These are phyloP conservation scores for Mactra quadrangularis DNA, from an alignment of 1,140 invertebrate genomes.

Conservation along the genomic window DNA sequence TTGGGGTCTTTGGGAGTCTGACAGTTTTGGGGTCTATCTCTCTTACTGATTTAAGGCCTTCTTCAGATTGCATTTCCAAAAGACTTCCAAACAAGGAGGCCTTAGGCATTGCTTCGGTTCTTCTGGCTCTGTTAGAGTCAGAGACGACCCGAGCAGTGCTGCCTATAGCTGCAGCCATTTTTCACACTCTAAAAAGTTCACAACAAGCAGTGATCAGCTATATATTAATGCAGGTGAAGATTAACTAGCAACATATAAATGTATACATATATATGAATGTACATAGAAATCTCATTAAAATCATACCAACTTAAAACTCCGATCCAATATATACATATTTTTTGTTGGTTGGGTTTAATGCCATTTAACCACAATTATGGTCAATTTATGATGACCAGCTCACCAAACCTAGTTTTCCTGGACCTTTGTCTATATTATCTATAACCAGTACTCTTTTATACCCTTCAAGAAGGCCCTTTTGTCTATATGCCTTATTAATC, in stretches of 20 bases:
- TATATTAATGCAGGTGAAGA: no score
- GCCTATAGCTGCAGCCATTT: constrained; percentile 55
- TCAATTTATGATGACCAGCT: no score
- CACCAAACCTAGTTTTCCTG: no score
- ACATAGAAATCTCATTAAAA: neutral
- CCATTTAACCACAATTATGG: no score
- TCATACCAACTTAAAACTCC: neutral
- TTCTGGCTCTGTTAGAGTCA: constrained; percentile 22
- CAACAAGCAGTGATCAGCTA: constrained; percentile 16
- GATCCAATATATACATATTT: no score
- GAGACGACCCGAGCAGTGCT: neutral
- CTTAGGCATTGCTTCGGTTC: constrained; percentile 71
- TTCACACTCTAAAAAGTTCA: constrained; percentile 28
- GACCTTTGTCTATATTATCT: no score
- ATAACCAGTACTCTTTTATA: no score
- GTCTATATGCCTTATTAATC: no score
- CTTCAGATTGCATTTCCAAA: constrained; percentile 65
- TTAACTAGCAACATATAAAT: no score
- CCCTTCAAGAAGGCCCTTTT: no score
- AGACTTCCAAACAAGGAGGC: constrained; percentile 72
- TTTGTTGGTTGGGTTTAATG: no score
- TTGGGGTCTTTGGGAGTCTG: constrained; percentile 26
- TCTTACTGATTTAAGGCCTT: constrained; percentile 1
- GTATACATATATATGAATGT: no score
- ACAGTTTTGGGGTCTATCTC: constrained; percentile 8